Base-by-base conservation (phyloP, 2,113 vertebrate genomes). In the Reinhardtius hippoglossoides region DNA sequence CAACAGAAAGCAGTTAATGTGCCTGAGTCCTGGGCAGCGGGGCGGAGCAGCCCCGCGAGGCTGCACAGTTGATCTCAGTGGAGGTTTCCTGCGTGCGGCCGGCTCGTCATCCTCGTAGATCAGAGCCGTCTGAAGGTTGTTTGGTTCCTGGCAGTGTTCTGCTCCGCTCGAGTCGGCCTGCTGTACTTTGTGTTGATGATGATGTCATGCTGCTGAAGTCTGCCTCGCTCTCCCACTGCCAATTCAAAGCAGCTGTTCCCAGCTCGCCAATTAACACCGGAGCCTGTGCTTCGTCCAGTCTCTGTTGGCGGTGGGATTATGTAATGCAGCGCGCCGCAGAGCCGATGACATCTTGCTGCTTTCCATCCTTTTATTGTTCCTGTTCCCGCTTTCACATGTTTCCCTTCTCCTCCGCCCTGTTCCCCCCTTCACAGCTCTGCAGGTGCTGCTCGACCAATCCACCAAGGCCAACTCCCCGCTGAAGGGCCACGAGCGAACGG, bases 381-480 rank as follows among this genome's bases (percentile, higher is more conserved):
- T 65, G 6, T 69, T 42, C 20, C 58, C 18, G 6, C 1, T 31
- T 31, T 31, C 31, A 27, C 31, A 5, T 31, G 31, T 6, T 42
- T 23, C 5, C 0, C 61, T 50, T 35, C 21, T 54, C 12, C 10
- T 57, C 63, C 61, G 52, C 40, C 58, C 14, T 10, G n/a, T 52
- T 75, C 63, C 14, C 27, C n/a, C 76, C 81, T 37, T 81, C 9
- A 0, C 94, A 99, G 98, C 97, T 40, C 94, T 99, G 55, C 96
- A 98, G 94, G 97, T 99, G 23, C 93, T 99, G 50, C 93, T 99
- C 88, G 97, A 99, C 89, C 98, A 99, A 84, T 99, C 98, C 62
- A 99, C 97, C 74, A 99, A 99, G 92, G 98, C 98, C 46, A 99
- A 99, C 91, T 99, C 98, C 0, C 98, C 98, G 1, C 92, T 99